These are phyloP conservation scores for Pararge aegeria DNA, from an alignment of 1,140 invertebrate species.

Conservation along the genomic window DNA sequence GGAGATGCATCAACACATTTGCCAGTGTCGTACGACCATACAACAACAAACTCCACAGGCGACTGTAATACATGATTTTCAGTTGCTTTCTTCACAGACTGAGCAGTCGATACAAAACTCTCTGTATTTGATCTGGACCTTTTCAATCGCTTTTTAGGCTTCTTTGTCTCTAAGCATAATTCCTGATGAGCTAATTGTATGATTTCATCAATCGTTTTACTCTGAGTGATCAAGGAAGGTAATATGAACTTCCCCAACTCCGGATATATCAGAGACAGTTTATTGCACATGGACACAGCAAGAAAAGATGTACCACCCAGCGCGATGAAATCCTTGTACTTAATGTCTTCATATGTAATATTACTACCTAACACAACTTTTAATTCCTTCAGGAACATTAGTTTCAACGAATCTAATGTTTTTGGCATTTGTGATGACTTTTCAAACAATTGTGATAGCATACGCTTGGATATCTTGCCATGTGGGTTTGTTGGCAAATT, in stretches of 20 bases:
- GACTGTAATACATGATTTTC: constrained; percentile 14
- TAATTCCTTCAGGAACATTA: constrained; percentile 51
- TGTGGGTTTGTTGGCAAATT: constrained; percentile 81
- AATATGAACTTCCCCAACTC: constrained; percentile 57
- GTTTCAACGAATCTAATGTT: constrained; percentile 36
- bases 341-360: constrained; percentile 71
- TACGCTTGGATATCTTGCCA: constrained; percentile 80
- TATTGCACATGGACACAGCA: constrained; percentile 63
- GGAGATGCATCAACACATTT: constrained; percentile 88
- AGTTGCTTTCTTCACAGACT: constrained; percentile 30
- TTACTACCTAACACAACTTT: constrained; percentile 41
- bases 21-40: constrained; percentile 82
- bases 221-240: constrained; percentile 53
- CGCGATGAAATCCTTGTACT: constrained; percentile 55
- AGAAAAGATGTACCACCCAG: constrained; percentile 68
- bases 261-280: constrained; percentile 44
- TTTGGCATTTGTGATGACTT: constrained; percentile 30
- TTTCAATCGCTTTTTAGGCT: constrained; percentile 40
- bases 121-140: constrained; percentile 36
- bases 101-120: constrained; percentile 25
- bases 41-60: constrained; percentile 47
- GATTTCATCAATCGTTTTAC: constrained; percentile 51
- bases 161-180: constrained; percentile 35
- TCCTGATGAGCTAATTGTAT: constrained; percentile 50
- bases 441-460: constrained; percentile 58